These are phyloP conservation scores for Eurytemora carolleeae DNA, from an alignment of 1,140 invertebrate genomes.

Conservation along the genomic window DNA sequence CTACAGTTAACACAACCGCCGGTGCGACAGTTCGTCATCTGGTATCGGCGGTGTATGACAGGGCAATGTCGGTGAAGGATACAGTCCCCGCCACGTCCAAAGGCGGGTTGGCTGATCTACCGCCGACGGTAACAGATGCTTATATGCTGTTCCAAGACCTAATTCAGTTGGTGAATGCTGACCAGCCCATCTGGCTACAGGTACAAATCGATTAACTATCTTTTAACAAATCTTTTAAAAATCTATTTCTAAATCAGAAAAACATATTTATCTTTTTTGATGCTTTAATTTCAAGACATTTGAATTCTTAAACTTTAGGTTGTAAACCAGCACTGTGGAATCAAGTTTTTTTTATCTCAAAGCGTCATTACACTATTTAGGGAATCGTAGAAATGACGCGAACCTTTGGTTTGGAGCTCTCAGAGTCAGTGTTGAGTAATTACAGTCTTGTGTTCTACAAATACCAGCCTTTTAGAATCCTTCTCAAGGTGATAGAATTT, in stretches of 20 bases:
- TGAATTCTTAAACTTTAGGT: no score
- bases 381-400: slow-evolving; percentile 92
- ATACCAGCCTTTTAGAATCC: slow-evolving; percentile 80
- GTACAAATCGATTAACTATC: no score
- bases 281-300: no score
- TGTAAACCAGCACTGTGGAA: no score
- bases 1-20: slow-evolving; percentile 83
- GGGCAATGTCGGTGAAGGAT: slow-evolving; percentile 52
- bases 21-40: slow-evolving; percentile 88
- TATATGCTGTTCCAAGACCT: slow-evolving; percentile 92
- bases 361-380: slow-evolving; percentile 39
- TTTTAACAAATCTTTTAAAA: no score
- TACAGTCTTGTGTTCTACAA: slow-evolving; percentile 81
- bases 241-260: no score
- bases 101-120: slow-evolving; percentile 34
- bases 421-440: slow-evolving; percentile 76
- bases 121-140: slow-evolving; percentile 77
- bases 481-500: slow-evolving; percentile 64
- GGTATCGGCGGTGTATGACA: slow-evolving; percentile 87
- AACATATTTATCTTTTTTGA: no score
- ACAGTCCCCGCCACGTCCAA: no score
- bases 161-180: slow-evolving; percentile 84
- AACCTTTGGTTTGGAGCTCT: slow-evolving; percentile 81
- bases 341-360: no score
- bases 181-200: slow-evolving; percentile 65